Percentiles rank a stretch among this genome's conserved stretches.
These are phyloP conservation scores for Catharus bicknelli DNA, from an alignment of 2,113 vertebrate species.

Conservation along the genomic window DNA sequence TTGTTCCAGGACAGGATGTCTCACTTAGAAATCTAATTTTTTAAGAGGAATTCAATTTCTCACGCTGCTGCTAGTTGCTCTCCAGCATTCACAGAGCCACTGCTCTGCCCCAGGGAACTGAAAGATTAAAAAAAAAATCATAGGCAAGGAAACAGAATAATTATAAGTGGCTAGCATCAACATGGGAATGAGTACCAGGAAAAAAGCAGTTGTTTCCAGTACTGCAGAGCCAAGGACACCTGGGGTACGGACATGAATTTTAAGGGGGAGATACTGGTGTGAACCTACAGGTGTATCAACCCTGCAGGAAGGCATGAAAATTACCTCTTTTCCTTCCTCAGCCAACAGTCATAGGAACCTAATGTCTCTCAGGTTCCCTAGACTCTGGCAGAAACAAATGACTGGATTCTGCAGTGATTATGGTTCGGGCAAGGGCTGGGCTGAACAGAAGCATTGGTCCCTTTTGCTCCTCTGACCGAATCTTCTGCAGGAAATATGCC, in stretches of 20 bases:
- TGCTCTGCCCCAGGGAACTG: not conserved
- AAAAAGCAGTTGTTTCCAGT: not conserved
- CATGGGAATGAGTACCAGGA: not conserved
- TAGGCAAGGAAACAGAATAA: not conserved
- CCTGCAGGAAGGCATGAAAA: not conserved
- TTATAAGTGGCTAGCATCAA: not conserved
- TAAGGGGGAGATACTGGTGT: not conserved
- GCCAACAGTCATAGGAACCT: not conserved
- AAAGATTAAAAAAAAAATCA: not conserved
- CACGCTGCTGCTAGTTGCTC: not conserved
- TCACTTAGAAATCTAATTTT: not conserved
- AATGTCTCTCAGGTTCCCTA: not conserved
- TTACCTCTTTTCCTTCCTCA: not conserved
- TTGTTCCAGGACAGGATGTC: not conserved
- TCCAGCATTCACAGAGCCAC: not conserved
- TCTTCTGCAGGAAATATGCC: not conserved
- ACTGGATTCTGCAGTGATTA: not conserved
- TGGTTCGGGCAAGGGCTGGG: not conserved
- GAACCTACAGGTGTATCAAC: fast-evolving
- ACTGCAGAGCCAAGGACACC: not conserved
- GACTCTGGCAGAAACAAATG: not conserved
- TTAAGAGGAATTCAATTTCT: constrained; percentile 1
- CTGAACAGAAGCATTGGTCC: not conserved
- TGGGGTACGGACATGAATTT: not conserved
- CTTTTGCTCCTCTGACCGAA: not conserved